Percentiles rank a stretch among this genome's conserved stretches.
phyloP scores from a whole-genome alignment of 2,888 invertebrate genomes.

The Sabellastarte sp. region DNA sequence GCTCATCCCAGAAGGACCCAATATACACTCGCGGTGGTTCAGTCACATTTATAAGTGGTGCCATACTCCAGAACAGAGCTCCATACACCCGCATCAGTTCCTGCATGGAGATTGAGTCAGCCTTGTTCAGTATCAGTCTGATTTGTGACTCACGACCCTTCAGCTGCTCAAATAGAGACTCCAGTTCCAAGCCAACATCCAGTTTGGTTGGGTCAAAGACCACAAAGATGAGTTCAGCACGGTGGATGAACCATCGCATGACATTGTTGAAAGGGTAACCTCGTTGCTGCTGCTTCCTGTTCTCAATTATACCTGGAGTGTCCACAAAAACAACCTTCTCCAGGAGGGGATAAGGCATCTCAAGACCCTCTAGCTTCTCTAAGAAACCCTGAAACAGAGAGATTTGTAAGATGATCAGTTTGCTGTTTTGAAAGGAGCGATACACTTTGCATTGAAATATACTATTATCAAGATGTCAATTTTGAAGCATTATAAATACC shows the following conservation, averaged over 20 bases:
- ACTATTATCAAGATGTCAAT: too few species aligned
- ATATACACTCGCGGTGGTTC: slow-evolving; percentile 93
- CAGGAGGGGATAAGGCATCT: slow-evolving; percentile 32
- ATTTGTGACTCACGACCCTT: slow-evolving; percentile 65
- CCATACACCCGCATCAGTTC: slow-evolving; percentile 91
- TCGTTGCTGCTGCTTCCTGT: slow-evolving; percentile 85
- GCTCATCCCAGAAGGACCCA: slow-evolving; percentile 75
- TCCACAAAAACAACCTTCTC: slow-evolving; percentile 81
- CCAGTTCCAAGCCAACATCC: slow-evolving; percentile 91
- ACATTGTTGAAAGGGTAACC: slow-evolving; percentile 94
- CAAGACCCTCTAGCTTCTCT: slow-evolving; percentile 35
- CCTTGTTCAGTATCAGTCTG: slow-evolving; percentile 90
- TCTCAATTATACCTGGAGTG: slow-evolving; percentile 90
- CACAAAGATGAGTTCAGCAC: slow-evolving; percentile 91
- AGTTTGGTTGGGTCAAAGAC: slow-evolving; percentile 94
- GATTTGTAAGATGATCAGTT: too few species aligned
- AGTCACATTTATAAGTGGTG: slow-evolving; percentile 91
- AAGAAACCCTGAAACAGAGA: slow-evolving; percentile 64
- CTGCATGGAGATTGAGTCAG: slow-evolving; percentile 87
- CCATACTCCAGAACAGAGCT: slow-evolving; percentile 92
- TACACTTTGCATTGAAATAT: too few species aligned
- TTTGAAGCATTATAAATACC: too few species aligned
- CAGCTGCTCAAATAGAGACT: slow-evolving; percentile 53
- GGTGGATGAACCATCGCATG: slow-evolving; percentile 95
- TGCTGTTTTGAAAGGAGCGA: too few species aligned